Base-by-base conservation (phyloP, 2,113 vertebrate species). In the Coturnix japonica region DNA sequence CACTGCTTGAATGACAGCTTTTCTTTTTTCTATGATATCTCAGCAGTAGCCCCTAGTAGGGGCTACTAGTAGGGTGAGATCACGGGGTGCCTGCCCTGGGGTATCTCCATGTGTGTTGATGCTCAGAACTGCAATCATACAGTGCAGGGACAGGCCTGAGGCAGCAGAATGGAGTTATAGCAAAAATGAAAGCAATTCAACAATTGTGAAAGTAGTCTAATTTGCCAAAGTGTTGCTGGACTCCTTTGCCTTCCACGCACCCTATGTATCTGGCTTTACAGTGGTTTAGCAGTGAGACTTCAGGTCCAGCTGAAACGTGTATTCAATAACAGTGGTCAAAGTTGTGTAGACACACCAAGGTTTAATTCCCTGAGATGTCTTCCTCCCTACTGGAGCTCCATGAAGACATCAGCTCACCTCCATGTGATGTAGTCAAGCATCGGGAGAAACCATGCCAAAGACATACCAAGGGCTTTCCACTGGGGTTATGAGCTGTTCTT, bases 381-480 rank as follows among this genome's bases (percentile, higher is more conserved):
- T 31, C 2, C 1, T 60, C n/a, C 7, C 11, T 22, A 7, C 43
- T 67, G 47, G 2, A 3, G 6, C 49, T 81, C 17, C n/a, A 44
- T 9, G 4, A 41, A 33, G 61, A 23, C 25, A 25, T 37, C 70
- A 60, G 43, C 37, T 21, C 41, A 57, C 9, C 47, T 66, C 41
- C 13, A 5, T 22, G n/a, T 0, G 1, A 65, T 3, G 1, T 1
- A 46, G 70, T 19, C 30, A 16, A 41, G 43, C 65, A 9, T 30
- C 19, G 1, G 16, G 15, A 33, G 37, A 89, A 25, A 19, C 66
- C 46, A 60, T 10, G 5, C 61, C 51, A 11, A 71, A 17, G 51
- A 44, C 0, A 0, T 81, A 41, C 28, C 2, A 1, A 22, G 3
- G 12, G 5, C 3, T 13, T 8, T 80, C 37, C 10, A 4, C 33